phyloP scores from a whole-genome alignment of 1,140 invertebrate species.

The Leucophenga varia region DNA sequence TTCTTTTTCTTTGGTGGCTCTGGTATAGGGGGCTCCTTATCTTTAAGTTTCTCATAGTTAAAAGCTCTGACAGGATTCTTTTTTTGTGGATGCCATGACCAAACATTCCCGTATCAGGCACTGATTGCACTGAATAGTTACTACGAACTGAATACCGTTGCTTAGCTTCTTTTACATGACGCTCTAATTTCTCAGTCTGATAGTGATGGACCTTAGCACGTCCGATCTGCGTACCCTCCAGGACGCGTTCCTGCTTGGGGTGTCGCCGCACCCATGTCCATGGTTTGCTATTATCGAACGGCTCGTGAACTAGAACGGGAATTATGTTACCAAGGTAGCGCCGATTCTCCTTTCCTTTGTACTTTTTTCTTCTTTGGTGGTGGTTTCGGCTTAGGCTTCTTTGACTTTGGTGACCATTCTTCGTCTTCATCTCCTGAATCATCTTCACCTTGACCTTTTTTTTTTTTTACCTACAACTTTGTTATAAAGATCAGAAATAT shows the following conservation, averaged over 20 bases:
- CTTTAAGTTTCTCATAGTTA: too few species aligned
- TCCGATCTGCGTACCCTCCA: not conserved
- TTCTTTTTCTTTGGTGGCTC: too few species aligned
- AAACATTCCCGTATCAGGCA: too few species aligned
- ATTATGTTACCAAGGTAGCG: slow-evolving; percentile 1
- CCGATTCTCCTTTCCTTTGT: not conserved
- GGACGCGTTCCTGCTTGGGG: slow-evolving; percentile 1
- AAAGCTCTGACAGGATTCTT: too few species aligned
- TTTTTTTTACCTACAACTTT: too few species aligned
- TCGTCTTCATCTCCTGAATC: not conserved
- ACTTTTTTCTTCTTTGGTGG: not conserved
- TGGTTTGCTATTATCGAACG: slow-evolving; percentile 5
- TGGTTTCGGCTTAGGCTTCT: not conserved
- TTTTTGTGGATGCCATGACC: too few species aligned
- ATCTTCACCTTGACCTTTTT: not conserved
- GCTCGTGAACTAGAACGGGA: slow-evolving; percentile 13
- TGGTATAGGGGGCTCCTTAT: too few species aligned
- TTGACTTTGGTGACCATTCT: not conserved
- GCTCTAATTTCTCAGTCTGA: not conserved
- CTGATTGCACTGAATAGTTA: too few species aligned
- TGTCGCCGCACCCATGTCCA: slow-evolving; percentile 16
- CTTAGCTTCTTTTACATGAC: not conserved
- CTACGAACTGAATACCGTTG: not conserved
- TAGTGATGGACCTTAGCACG: not conserved
- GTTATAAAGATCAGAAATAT: too few species aligned